These are phyloP conservation scores for Montipora sp. DNA, from an alignment of 64 coral and sea anemone genomes.

Conservation along the genomic window DNA sequence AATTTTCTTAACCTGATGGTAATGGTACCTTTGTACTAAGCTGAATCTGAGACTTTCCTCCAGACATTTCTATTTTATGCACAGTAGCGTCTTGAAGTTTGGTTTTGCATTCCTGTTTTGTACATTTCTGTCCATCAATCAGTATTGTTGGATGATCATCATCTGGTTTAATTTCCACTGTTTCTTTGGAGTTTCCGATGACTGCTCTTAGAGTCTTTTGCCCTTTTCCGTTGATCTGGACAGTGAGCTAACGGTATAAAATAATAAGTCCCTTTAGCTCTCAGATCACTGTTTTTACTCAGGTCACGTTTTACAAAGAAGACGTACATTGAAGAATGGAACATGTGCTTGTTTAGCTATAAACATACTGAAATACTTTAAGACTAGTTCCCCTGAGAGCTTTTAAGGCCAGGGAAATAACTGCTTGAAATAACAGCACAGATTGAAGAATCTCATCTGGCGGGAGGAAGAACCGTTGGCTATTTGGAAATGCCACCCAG, in stretches of 20 bases:
- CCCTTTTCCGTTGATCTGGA: not conserved
- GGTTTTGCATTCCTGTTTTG: constrained; percentile 6
- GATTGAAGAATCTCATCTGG: too few species aligned
- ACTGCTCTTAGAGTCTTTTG: not conserved
- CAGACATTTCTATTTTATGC: not conserved
- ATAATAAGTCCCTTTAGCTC: not conserved
- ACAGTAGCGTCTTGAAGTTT: constrained; percentile 5
- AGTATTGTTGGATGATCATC: not conserved
- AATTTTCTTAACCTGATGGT: too few species aligned
- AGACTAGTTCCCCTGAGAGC: too few species aligned
- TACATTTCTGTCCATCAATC: constrained; percentile 24
- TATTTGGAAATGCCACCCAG: too few species aligned
- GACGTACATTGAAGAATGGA: too few species aligned
- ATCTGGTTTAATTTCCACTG: not conserved
- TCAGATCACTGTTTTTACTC: too few species aligned
- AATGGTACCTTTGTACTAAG: constrained; percentile 1
- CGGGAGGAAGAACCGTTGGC: too few species aligned
- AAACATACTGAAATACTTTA: too few species aligned
- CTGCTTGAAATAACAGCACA: too few species aligned
- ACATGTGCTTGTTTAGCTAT: too few species aligned
- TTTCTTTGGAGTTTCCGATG: not conserved
- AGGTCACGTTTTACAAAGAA: too few species aligned
- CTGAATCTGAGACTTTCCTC: constrained; percentile 4
- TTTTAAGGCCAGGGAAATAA: too few species aligned
- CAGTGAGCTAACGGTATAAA: not conserved